A percentile compares a stretch with the other conserved stretches of the same genome.
Evolutionary conservation across 1,140 invertebrate species (phyloP).

Genomic region (Anastatus disparis): DNA sequence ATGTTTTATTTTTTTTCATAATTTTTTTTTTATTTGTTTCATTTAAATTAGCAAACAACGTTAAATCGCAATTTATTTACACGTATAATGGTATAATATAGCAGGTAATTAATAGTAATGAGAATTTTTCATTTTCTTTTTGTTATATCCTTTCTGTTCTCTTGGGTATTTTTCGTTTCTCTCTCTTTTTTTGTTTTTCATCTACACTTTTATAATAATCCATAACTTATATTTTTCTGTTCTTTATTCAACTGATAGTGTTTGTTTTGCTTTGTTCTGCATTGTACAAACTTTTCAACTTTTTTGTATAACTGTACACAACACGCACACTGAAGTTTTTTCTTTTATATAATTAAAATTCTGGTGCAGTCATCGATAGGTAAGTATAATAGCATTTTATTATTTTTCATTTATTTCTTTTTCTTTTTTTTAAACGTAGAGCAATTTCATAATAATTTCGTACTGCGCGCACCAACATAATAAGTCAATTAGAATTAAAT

Average conservation of each 20-base stretch:
- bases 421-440: too few relatives aligned
- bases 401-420: too few relatives aligned
- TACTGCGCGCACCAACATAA: too few relatives aligned
- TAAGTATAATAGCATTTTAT: too few relatives aligned
- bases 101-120: constrained; percentile 31
- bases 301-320: constrained; percentile 1
- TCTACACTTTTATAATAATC: too few relatives aligned
- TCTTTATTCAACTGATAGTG: too few relatives aligned
- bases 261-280: too few relatives aligned
- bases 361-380: background rate
- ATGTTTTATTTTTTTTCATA: too few relatives aligned
- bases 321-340: background rate
- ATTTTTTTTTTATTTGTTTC: constrained; percentile 4
- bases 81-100: constrained; percentile 20
- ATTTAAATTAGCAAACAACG: constrained; percentile 32
- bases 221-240: too few relatives aligned
- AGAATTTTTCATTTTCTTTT: constrained; percentile 7
- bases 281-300: background rate
- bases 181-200: background rate
- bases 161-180: background rate
- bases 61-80: constrained; percentile 32
- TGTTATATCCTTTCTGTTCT: background rate
- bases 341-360: too few relatives aligned
- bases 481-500: too few relatives aligned
- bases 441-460: too few relatives aligned